Base-by-base conservation (phyloP, 2,888 invertebrate genomes). In the Lysandra coridon region DNA sequence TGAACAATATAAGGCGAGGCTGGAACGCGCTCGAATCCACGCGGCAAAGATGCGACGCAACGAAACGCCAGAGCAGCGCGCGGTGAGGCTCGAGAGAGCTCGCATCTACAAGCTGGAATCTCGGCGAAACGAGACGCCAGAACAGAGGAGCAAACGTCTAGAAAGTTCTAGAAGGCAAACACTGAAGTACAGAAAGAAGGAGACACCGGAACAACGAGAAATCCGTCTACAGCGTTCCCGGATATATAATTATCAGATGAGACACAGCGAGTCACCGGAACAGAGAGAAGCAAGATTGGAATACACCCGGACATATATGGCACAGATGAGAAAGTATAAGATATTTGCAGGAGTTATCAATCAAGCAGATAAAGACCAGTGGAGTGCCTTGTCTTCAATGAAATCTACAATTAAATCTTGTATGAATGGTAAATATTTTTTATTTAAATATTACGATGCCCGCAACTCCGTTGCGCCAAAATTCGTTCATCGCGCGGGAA, bases 151-250 rank as follows among this genome's bases (percentile, higher is more conserved):
- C 5, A 53, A 30, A 17, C 44, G 75, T 23, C 75, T 76, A 53
- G 75, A 76, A 17, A 53, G 49, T 30, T 53, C 75, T 49, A 49
- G 75, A 23, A 76, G 4, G 30, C 75, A 49, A 10, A 76, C 53
- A 14, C 12, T 30, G 4, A 49, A 76, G 30, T 14, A 30, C 30
- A 49, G 75, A 76, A 30, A 30, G 14, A 76, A 76, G 7, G 75
- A 76, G 30, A 76, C 75, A 1, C 75, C 75, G 53, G 75, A 76
- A 76, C 75, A 76, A 10, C 23, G 75, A 1, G 53, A 30, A 30
- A 4, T 33, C 5, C 75, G 75, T 2, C 33, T 76, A 4, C 14
- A 76, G 53, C 53, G 53, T 1, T 23, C 53, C 53, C 12, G 75
- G 49, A 23, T 53, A 12, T 53, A 76, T 14, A 76, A 76, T 53